Percentiles rank a stretch among this genome's conserved stretches.
Conservation (phyloP, 2,113 vertebrate species). For the Chloroceryle aenea region DNA sequence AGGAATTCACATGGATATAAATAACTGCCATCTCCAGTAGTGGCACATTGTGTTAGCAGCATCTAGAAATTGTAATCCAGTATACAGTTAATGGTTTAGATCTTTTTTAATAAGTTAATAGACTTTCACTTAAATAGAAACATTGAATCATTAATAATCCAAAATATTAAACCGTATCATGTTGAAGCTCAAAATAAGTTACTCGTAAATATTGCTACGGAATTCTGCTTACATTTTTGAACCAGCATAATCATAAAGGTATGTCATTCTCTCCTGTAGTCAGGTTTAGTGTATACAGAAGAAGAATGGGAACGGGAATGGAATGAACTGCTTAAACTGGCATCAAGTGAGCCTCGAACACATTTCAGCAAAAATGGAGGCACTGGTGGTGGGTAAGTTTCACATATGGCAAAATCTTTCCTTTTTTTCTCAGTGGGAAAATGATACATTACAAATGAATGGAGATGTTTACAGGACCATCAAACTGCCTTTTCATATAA, state of each 20-base stretch:
- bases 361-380: conserved; percentile 93
- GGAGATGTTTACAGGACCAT: not conserved
- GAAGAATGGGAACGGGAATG: conserved; percentile 98
- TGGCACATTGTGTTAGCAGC: not conserved
- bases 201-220: rapidly evolving
- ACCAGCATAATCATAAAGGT: not conserved
- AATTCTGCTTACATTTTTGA: not conserved
- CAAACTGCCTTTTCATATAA: not conserved
- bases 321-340: conserved; percentile 96
- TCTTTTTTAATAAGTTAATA: not conserved
- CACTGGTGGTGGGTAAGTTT: conserved; percentile 89
- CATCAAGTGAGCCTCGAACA: conserved; percentile 94
- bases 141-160: not conserved
- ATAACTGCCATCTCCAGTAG: not conserved
- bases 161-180: rapidly evolving
- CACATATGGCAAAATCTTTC: rapidly evolving
- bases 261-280: conserved; percentile 74
- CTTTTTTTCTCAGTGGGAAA: rapidly evolving
- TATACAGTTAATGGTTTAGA: not conserved
- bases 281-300: conserved; percentile 95
- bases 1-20: not conserved
- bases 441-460: not conserved
- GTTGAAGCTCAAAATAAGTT: not conserved
- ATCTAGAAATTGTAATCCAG: not conserved
- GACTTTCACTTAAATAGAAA: not conserved